Evolutionary conservation across 2,888 invertebrate species (phyloP), one percentile per base, ranked within the genome.

Genomic region (Epinotia bilunana): DNA sequence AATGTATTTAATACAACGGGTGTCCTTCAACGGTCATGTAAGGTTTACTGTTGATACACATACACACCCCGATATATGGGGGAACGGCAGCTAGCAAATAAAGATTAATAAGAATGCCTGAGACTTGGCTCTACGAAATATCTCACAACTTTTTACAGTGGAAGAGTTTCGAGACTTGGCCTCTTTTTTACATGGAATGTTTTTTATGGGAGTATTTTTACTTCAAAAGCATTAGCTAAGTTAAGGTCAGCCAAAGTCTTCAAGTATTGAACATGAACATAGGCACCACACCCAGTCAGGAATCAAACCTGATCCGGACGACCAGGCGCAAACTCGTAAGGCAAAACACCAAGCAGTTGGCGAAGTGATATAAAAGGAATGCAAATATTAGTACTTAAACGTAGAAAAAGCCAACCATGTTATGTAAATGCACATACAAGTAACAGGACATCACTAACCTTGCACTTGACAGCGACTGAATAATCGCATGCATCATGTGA

Each of bases 401-500:
- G n/a, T 28, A 67, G 13, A 57, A 13, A 55, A 61, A 53, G 16
- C 39, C 33, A 46, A 13, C 7, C 33, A 39, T 61, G 49, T 73
- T 53, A 72, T 65, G 65, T 43, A 73, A 68, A 73, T 68, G 61
- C 7, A 49, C n/a, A 2, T 49, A 16, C 5, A 12, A 57, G 57
- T 69, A 70, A 33, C 55, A 68, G 64, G 68, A 69, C 74, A 53
- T 60, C 39, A 53, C 67, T 67, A 71, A 76, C 77, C 77, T 77
- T 78, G 77, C 76, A 79, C 78, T 77, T 79, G 77, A 77, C 57
- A 77, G 73, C 61, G 28, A 61, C 72, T 63, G 61, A 69, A 62
- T 72, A 78, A 78, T 39, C 53, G 62, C 61, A 67, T 67, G 64
- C 73, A 76, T 73, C 69, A 57, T 49, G 78, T 70, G 69, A 65